Percentiles rank a stretch among this genome's conserved stretches.
phyloP scores from a whole-genome alignment of 2,797 vertebrate species.

The Uromys caudimaculatus region DNA sequence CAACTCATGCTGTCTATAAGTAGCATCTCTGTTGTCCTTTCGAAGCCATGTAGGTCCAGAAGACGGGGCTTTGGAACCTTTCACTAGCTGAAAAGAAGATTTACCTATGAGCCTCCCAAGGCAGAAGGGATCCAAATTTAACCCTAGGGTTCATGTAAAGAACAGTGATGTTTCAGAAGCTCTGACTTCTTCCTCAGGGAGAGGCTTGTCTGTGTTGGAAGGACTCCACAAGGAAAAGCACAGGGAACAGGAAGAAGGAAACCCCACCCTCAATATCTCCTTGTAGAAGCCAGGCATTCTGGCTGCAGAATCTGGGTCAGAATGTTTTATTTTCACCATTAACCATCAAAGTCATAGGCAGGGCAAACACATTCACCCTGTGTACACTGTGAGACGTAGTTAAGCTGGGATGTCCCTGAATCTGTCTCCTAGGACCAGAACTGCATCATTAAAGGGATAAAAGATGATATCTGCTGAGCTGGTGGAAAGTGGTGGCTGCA shows the following conservation, averaged over 20 bases:
- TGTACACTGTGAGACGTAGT: slow-evolving; percentile 62
- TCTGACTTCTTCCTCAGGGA: background rate
- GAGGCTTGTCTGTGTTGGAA: background rate
- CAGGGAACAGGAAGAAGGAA: background rate
- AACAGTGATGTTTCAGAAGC: background rate
- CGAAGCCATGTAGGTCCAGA: background rate
- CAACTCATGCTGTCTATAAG: background rate
- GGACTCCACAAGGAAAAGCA: background rate
- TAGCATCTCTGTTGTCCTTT: background rate
- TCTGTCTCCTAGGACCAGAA: slow-evolving; percentile 57
- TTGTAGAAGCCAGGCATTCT: slow-evolving; percentile 29
- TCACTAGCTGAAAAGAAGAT: background rate
- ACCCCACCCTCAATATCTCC: background rate
- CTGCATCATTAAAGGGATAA: slow-evolving; percentile 69
- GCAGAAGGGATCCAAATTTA: background rate
- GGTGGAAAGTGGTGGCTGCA: slow-evolving; percentile 76
- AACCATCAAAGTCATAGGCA: slow-evolving; percentile 78
- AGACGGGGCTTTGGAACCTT: background rate
- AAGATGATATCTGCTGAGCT: slow-evolving; percentile 79
- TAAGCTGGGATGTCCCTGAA: slow-evolving; percentile 71
- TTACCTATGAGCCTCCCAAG: background rate
- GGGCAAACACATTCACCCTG: slow-evolving; percentile 74
- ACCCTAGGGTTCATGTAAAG: background rate
- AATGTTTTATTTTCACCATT: slow-evolving; percentile 71
- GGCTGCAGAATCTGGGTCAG: slow-evolving; percentile 69